Conservation (phyloP, 2,888 invertebrate genomes). For the Germaria angustata region DNA sequence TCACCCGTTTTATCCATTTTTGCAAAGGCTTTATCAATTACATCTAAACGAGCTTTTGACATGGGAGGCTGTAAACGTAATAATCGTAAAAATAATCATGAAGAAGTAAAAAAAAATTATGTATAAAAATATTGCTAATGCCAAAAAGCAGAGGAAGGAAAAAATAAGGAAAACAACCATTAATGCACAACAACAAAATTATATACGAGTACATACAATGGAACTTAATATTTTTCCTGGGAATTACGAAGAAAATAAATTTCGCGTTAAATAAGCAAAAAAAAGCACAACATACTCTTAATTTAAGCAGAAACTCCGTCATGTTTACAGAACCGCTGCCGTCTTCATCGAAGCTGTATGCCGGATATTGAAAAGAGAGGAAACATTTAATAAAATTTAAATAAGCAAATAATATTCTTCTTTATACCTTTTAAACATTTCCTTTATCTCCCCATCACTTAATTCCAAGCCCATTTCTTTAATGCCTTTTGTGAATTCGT, state of each 20-base stretch:
- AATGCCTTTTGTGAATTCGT: constrained; percentile 91
- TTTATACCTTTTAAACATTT: constrained; percentile 76
- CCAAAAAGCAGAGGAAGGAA: not conserved
- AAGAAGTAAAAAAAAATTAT: not conserved
- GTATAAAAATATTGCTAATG: not conserved
- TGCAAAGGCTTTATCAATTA: constrained; percentile 90
- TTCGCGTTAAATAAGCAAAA: not conserved
- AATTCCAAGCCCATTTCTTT: constrained; percentile 88
- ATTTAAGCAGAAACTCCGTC: constrained; percentile 91
- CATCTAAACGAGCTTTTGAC: constrained; percentile 86
- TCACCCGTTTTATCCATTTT: constrained; percentile 94
- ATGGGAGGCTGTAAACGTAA: constrained; percentile 87
- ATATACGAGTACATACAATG: not conserved
- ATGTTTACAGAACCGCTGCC: constrained; percentile 90
- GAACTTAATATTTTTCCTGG: constrained; percentile 10
- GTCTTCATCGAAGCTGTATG: constrained; percentile 88
- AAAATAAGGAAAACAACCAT: not conserved
- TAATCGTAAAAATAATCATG: constrained; percentile 27
- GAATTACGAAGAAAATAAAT: not conserved
- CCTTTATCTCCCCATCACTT: constrained; percentile 80
- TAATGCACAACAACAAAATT: not conserved
- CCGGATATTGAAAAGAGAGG: not conserved
- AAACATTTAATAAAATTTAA: not conserved
- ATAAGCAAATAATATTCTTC: constrained; percentile 25
- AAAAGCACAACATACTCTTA: constrained; percentile 84